Percentiles rank a stretch among this genome's conserved stretches.
These are phyloP conservation scores for Eumacrocentrus americanus DNA, from an alignment of 2,888 invertebrate species.

Conservation along the genomic window DNA sequence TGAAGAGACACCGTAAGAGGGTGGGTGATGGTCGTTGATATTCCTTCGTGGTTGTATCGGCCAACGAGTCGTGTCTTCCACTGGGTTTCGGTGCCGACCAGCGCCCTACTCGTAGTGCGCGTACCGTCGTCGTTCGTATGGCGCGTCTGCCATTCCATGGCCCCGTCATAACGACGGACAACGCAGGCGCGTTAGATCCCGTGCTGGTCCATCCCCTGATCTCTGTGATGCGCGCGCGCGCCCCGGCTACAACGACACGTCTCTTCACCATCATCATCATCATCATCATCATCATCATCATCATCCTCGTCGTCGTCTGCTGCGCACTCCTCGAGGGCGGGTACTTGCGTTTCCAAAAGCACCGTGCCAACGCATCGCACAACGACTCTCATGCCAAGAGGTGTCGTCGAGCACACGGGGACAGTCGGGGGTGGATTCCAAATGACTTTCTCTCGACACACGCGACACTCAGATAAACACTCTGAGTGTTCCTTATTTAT, in stretches of 20 bases:
- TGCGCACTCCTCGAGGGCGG: constrained; percentile 22
- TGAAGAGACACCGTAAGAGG: constrained; percentile 32
- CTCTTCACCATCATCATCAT: constrained; percentile 2
- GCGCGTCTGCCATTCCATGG: constrained; percentile 62
- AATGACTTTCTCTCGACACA: no score
- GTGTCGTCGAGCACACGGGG: no score
- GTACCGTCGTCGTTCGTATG: constrained; percentile 69
- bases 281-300: constrained; percentile 25
- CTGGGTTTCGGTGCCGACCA: constrained; percentile 61
- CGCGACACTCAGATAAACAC: no score
- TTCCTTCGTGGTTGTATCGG: constrained; percentile 39
- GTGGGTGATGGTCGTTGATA: constrained; percentile 39
- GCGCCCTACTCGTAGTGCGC: constrained; percentile 68
- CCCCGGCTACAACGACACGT: constrained; percentile 1
- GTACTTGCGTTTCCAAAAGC: constrained; percentile 26
- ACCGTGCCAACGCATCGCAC: constrained; percentile 26
- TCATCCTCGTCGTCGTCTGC: constrained; percentile 17
- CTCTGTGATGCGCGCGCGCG: neutral
- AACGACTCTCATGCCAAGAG: no score
- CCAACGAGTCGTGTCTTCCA: constrained; percentile 44
- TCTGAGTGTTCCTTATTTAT: no score
- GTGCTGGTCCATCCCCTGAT: neutral
- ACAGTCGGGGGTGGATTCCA: no score
- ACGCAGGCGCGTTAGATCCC: constrained; percentile 55
- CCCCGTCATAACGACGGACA: constrained; percentile 53